Evolutionary conservation across 2,113 vertebrate species (phyloP).

Genomic region (Bos indicus): DNA sequence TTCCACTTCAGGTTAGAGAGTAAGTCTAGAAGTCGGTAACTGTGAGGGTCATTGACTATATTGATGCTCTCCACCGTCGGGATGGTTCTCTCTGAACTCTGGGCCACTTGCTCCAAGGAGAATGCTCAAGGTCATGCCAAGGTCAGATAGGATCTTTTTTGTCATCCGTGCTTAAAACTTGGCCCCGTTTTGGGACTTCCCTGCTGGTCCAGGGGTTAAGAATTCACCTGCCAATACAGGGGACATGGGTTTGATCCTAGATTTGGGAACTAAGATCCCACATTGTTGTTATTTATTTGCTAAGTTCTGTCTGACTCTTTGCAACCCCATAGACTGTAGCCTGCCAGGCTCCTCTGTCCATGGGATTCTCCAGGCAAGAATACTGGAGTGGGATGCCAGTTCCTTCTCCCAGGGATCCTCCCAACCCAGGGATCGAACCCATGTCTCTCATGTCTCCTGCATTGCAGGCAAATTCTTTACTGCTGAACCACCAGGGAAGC

Average conservation of each 20-base stretch:
- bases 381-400: neutral
- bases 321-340: neutral
- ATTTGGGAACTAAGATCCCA: neutral
- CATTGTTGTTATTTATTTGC: neutral
- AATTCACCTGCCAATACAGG: neutral
- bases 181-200: neutral
- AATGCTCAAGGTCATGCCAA: neutral
- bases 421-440: neutral
- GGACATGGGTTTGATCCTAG: neutral
- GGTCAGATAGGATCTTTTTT: neutral
- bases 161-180: neutral
- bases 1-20: accelerated
- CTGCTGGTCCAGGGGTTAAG: neutral
- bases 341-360: neutral
- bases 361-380: neutral
- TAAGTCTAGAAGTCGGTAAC: neutral
- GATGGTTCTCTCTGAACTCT: neutral
- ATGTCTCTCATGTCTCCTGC: neutral
- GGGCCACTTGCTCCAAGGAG: neutral
- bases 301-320: neutral
- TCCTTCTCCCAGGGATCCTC: neutral
- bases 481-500: neutral
- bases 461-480: neutral
- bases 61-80: neutral
- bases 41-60: neutral